phyloP scores from a whole-genome alignment of 37 sponge, comb jelly and placozoan genomes.

The Bolinopsis microptera region DNA sequence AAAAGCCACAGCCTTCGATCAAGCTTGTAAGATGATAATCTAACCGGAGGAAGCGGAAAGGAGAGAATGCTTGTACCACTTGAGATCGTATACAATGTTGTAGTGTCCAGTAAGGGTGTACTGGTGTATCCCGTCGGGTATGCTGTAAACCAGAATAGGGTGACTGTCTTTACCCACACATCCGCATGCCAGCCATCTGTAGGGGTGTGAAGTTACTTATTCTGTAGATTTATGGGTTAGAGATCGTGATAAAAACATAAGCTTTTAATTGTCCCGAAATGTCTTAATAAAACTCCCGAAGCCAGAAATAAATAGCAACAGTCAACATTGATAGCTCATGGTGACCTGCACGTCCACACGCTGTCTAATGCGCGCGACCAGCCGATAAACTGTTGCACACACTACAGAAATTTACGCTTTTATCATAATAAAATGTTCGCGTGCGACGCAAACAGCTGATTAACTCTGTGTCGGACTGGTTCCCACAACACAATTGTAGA shows the following conservation, averaged over 20 bases:
- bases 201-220: not conserved
- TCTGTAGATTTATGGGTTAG: no score
- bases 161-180: not conserved
- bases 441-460: not conserved
- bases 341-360: no score
- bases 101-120: conserved; percentile 43
- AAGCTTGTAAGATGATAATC: no score
- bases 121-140: not conserved
- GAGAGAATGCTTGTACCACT: conserved; percentile 58
- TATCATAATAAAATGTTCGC: conserved; percentile 1
- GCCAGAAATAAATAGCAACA: no score
- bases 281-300: no score
- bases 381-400: not conserved
- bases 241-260: no score
- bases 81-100: conserved; percentile 61
- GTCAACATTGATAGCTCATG: no score
- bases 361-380: not conserved
- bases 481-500: no score
- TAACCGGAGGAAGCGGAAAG: conserved; percentile 57
- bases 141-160: conserved; percentile 48
- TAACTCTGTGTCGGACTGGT: no score
- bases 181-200: conserved; percentile 44
- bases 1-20: no score
- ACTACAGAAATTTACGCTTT: not conserved
- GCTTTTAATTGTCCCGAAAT: no score